phyloP scores from a whole-genome alignment of 2,113 vertebrate genomes.

The Nothocercus nigrocapillus region DNA sequence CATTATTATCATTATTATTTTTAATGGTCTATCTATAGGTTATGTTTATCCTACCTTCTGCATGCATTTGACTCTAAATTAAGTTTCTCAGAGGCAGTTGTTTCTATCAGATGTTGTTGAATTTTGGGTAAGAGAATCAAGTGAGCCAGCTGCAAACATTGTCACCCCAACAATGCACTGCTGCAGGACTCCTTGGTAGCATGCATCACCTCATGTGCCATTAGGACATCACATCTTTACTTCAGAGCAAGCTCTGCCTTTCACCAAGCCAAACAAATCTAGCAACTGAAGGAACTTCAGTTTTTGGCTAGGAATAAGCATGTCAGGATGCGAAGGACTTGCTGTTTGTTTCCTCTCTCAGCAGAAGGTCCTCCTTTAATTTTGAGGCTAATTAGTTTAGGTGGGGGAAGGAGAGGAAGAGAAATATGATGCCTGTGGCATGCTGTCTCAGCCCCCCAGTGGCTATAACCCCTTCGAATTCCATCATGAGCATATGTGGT shows the following conservation, averaged over 20 bases:
- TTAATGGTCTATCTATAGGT: background rate
- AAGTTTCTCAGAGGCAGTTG: background rate
- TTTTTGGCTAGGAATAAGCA: background rate
- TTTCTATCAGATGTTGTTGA: background rate
- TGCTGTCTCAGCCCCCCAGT: background rate
- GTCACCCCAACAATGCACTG: background rate
- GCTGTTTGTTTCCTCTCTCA: background rate
- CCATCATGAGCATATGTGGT: background rate
- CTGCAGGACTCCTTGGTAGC: background rate
- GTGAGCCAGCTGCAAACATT: background rate
- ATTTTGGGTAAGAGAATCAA: background rate
- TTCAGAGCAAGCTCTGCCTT: background rate
- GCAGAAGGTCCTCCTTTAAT: background rate
- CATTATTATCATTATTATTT: too few relatives aligned
- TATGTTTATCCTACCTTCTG: background rate
- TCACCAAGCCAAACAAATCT: background rate
- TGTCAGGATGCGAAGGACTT: background rate
- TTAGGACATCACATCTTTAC: background rate
- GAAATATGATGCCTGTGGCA: background rate
- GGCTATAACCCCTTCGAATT: background rate
- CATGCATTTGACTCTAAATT: background rate
- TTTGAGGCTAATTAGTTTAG: background rate
- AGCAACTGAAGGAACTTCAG: background rate
- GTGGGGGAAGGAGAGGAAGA: background rate
- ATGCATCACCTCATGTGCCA: background rate